Evolutionary conservation across 2,888 invertebrate species (phyloP).

Genomic region (Sphecodes monilicornis): DNA sequence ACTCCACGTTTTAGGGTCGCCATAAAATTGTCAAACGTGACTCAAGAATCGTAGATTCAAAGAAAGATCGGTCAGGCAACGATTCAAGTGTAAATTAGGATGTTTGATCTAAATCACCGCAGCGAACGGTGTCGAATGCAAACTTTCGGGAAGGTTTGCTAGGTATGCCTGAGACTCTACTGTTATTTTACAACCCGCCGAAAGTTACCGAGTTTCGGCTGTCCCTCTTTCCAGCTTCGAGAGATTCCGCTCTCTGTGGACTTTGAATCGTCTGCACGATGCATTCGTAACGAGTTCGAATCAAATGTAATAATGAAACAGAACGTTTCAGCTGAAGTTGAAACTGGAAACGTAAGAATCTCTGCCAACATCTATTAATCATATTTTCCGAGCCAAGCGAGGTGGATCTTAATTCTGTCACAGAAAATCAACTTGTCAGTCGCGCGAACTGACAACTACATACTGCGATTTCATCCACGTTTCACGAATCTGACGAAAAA

Average conservation of each 20-base stretch:
- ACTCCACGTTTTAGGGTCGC: background rate
- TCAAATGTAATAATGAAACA: constrained; percentile 10
- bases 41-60: background rate
- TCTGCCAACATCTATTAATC: background rate
- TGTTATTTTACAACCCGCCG: constrained; percentile 35
- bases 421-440: too few relatives aligned
- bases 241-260: background rate
- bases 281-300: background rate
- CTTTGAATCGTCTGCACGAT: background rate
- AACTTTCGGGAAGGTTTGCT: constrained; percentile 61
- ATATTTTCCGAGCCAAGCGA: background rate
- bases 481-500: too few relatives aligned
- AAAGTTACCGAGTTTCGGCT: background rate
- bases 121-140: constrained; percentile 20
- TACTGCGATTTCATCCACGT: too few relatives aligned
- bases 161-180: constrained; percentile 11
- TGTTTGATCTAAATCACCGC: constrained; percentile 19
- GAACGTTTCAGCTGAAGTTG: background rate
- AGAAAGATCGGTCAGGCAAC: background rate
- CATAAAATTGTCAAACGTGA: background rate
- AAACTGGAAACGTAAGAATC: background rate
- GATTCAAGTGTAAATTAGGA: constrained; percentile 30
- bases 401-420: background rate
- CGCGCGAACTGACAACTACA: too few relatives aligned
- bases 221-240: background rate